phyloP scores from a whole-genome alignment of 2,797 vertebrate species.

The Enteromius mattozi region DNA sequence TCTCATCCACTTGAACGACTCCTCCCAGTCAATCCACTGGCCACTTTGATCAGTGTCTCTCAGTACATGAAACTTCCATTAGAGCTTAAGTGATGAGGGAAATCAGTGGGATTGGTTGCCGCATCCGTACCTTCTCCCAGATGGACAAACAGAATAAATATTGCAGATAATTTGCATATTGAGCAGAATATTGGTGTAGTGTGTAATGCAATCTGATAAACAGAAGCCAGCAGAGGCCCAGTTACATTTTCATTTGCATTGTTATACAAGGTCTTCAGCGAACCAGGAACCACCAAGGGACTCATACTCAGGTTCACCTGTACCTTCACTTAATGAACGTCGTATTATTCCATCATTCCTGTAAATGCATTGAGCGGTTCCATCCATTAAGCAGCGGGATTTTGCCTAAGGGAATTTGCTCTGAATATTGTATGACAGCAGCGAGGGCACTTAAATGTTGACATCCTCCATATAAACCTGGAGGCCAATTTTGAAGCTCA shows the following conservation, averaged over 20 bases:
- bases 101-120: constrained; percentile 53
- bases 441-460: constrained; percentile 44
- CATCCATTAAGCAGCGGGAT: constrained; percentile 54
- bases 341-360: constrained; percentile 46
- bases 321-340: constrained; percentile 50
- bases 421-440: constrained; percentile 51
- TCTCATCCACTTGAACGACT: constrained; percentile 5
- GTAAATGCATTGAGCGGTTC: constrained; percentile 43
- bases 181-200: constrained; percentile 40
- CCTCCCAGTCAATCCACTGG: constrained; percentile 24
- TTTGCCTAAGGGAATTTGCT: constrained; percentile 42
- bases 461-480: constrained; percentile 49
- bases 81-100: constrained; percentile 64
- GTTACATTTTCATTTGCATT: constrained; percentile 26
- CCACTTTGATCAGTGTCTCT: constrained; percentile 70
- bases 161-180: constrained; percentile 43
- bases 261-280: constrained; percentile 3
- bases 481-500: constrained; percentile 48
- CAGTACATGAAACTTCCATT: constrained; percentile 77
- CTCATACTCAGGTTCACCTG: constrained; percentile 29
- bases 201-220: constrained; percentile 68
- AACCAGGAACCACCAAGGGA: constrained; percentile 16
- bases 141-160: constrained; percentile 51
- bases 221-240: neutral
- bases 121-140: constrained; percentile 4